phyloP scores from a whole-genome alignment of 2,113 vertebrate genomes.

The Semnopithecus entellus region DNA sequence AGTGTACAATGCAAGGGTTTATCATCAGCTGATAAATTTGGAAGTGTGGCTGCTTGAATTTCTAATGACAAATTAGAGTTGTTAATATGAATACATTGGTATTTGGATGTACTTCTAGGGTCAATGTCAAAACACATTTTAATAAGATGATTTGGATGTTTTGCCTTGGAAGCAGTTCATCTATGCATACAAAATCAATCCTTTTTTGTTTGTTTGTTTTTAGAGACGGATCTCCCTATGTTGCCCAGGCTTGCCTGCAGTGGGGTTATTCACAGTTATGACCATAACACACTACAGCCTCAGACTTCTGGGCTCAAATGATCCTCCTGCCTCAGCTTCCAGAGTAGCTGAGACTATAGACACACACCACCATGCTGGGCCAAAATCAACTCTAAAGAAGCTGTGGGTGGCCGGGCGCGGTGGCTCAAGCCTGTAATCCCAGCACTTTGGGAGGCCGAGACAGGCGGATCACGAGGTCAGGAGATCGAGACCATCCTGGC shows the following conservation, averaged over 20 bases:
- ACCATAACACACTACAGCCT: neutral
- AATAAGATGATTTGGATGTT: neutral
- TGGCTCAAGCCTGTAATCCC: too few relatives aligned
- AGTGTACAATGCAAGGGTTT: neutral
- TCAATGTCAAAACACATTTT: neutral
- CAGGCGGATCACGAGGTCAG: too few relatives aligned
- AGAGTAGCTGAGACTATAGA: too few relatives aligned
- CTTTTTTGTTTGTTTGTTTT: too few relatives aligned
- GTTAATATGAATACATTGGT: neutral
- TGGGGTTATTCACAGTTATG: too few relatives aligned
- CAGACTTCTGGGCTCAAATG: neutral
- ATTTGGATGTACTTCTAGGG: neutral
- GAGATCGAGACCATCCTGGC: too few relatives aligned
- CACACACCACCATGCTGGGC: too few relatives aligned
- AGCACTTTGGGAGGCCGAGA: too few relatives aligned
- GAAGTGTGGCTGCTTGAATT: neutral
- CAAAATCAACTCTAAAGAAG: neutral
- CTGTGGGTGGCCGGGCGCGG: too few relatives aligned
- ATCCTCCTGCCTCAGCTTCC: neutral
- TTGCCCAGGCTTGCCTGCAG: neutral
- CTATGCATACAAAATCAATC: neutral
- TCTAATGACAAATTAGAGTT: constrained; percentile 19
- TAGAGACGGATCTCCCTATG: neutral
- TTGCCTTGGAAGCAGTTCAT: neutral
- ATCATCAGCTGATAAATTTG: neutral